Evolutionary conservation across 2,113 vertebrate genomes (phyloP).

Genomic region (Phalacrocorax pelagicus): DNA sequence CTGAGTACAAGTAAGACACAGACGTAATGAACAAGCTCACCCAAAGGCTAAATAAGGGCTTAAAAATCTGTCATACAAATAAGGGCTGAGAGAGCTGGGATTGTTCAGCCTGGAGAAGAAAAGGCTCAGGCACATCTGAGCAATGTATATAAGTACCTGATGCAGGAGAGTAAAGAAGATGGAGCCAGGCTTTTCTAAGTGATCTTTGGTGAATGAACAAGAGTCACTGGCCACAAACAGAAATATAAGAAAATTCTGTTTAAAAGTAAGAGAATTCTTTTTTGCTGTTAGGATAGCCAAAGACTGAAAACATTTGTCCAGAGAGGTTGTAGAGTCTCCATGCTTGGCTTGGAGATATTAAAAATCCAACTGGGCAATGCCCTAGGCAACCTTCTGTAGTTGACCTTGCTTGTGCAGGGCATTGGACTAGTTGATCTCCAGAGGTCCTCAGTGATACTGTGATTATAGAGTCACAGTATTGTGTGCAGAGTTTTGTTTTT

Average conservation of each 20-base stretch:
- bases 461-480: too few species aligned
- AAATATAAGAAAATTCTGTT: not conserved
- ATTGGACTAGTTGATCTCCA: not conserved
- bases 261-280: not conserved
- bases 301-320: not conserved
- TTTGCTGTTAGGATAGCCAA: not conserved
- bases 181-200: not conserved
- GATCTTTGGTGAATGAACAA: not conserved
- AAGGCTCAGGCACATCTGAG: not conserved
- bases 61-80: accelerated
- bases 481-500: not conserved
- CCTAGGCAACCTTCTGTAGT: not conserved
- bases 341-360: not conserved
- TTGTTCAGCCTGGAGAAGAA: not conserved
- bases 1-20: not conserved
- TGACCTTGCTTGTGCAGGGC: not conserved
- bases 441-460: not conserved
- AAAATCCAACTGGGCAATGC: not conserved
- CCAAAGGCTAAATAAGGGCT: not conserved
- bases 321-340: not conserved
- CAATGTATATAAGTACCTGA: not conserved
- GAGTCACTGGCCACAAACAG: not conserved
- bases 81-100: not conserved
- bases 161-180: not conserved
- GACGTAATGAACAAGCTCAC: not conserved